phyloP scores from a whole-genome alignment of 2,113 vertebrate species.

The Sinocyclocheilus rhinocerous region DNA sequence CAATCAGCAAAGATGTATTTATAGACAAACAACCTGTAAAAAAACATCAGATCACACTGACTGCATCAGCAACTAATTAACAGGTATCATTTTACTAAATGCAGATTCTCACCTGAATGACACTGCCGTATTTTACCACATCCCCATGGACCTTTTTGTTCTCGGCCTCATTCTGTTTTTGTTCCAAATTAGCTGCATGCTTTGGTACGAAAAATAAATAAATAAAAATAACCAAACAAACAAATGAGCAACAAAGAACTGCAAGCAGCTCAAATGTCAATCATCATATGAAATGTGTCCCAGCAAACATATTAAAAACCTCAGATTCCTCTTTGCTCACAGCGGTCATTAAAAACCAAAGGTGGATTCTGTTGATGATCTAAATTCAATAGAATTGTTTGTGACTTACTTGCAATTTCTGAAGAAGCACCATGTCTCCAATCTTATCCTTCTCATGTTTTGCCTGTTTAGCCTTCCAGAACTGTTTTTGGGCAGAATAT shows the following conservation, averaged over 20 bases:
- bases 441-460: conserved; percentile 99
- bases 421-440: conserved; percentile 87
- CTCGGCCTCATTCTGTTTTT: conserved; percentile 97
- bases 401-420: conserved; percentile 89
- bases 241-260: neutral
- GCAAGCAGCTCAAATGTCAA: neutral
- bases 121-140: conserved; percentile 92
- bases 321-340: neutral
- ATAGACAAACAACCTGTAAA: neutral
- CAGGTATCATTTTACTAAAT: neutral
- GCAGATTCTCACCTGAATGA: conserved; percentile 85
- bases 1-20: neutral
- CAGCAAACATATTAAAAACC: neutral
- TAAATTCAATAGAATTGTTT: conserved; percentile 10
- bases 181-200: conserved; percentile 96
- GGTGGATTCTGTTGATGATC: neutral
- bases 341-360: conserved; percentile 5
- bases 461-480: conserved; percentile 98
- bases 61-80: neutral
- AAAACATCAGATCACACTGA: neutral
- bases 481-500: conserved; percentile 98
- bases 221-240: neutral
- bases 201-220: conserved; percentile 60
- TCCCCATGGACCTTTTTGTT: conserved; percentile 98
- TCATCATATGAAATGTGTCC: neutral